Evolutionary conservation across 2,113 vertebrate genomes (phyloP).

Genomic region (Noturus placidus): DNA sequence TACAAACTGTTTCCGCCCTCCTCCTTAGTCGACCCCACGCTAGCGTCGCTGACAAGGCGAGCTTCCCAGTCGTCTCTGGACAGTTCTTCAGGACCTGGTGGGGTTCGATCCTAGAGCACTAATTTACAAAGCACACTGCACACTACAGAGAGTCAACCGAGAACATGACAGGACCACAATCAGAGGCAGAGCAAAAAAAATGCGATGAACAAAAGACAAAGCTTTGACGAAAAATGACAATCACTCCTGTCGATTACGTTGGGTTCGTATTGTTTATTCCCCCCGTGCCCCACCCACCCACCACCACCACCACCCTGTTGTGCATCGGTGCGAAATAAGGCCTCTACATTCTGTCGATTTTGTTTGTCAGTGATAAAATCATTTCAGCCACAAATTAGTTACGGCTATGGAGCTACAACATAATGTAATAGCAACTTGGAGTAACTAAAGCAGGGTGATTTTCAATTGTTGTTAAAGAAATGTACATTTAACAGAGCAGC

Average conservation of each 20-base stretch:
- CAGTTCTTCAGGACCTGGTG: conserved; percentile 90
- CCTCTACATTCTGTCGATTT: conserved; percentile 54
- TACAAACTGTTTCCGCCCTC: conserved; percentile 98
- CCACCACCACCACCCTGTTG: conserved; percentile 53
- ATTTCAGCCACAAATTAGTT: conserved; percentile 51
- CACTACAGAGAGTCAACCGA: conserved; percentile 55
- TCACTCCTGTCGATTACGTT: conserved; percentile 79
- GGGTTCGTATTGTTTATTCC: conserved; percentile 40
- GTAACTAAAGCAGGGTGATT: conserved; percentile 78
- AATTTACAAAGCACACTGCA: conserved; percentile 53
- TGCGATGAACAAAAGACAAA: conserved; percentile 73
- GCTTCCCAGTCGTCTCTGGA: conserved; percentile 97
- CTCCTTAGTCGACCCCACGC: conserved; percentile 93
- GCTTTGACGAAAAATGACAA: conserved; percentile 96
- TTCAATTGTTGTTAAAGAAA: conserved; percentile 72
- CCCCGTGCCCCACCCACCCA: neutral
- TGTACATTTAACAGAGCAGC: conserved; percentile 64
- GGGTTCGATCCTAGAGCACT: conserved; percentile 88
- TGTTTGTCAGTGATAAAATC: conserved; percentile 14
- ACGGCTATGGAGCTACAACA: conserved; percentile 49
- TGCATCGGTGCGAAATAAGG: conserved; percentile 62
- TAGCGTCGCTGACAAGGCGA: conserved; percentile 91
- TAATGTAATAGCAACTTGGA: conserved; percentile 61
- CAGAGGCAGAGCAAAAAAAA: conserved; percentile 71
- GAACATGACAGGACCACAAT: conserved; percentile 73